These are phyloP conservation scores for Henricia sp. DNA, from an alignment of 53 echinoderm and acorn worm species.

Conservation along the genomic window DNA sequence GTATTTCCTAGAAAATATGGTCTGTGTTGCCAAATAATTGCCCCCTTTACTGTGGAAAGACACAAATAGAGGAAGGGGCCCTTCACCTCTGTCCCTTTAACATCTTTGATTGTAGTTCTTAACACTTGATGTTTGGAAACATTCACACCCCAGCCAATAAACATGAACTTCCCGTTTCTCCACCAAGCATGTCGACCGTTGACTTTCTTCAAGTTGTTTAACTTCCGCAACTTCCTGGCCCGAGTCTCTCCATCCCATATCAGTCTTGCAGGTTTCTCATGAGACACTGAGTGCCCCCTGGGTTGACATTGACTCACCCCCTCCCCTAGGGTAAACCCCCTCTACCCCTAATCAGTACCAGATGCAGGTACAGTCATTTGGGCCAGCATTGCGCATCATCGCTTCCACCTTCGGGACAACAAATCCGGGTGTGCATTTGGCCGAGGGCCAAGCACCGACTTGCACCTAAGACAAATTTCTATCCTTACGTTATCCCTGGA, in stretches of 20 bases:
- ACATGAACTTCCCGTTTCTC: conserved; percentile 46
- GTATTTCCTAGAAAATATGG: too few relatives aligned
- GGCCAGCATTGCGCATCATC: conserved; percentile 15
- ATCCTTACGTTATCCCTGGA: too few relatives aligned
- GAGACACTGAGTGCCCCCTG: background rate
- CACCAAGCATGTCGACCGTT: background rate
- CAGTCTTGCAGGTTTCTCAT: conserved; percentile 4
- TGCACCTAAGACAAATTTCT: too few relatives aligned
- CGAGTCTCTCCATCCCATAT: background rate
- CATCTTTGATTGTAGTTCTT: conserved; percentile 30
- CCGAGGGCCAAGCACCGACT: conserved; percentile 5
- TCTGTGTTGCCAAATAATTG: too few relatives aligned
- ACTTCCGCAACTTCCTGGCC: background rate
- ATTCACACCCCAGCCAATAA: conserved; percentile 36
- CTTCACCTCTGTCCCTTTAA: background rate
- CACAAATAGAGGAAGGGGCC: background rate
- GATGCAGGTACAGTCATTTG: conserved; percentile 3
- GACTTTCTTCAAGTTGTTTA: conserved; percentile 8
- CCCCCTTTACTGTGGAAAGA: too few relatives aligned
- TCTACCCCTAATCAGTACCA: conserved; percentile 36
- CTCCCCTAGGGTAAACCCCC: conserved; percentile 7
- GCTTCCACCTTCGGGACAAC: conserved; percentile 5
- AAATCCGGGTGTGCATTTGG: conserved; percentile 27
- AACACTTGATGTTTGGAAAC: conserved; percentile 50
- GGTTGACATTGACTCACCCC: conserved; percentile 26